Conservation (phyloP, 2,113 vertebrate genomes). For the Periophthalmodon schlosseri region DNA sequence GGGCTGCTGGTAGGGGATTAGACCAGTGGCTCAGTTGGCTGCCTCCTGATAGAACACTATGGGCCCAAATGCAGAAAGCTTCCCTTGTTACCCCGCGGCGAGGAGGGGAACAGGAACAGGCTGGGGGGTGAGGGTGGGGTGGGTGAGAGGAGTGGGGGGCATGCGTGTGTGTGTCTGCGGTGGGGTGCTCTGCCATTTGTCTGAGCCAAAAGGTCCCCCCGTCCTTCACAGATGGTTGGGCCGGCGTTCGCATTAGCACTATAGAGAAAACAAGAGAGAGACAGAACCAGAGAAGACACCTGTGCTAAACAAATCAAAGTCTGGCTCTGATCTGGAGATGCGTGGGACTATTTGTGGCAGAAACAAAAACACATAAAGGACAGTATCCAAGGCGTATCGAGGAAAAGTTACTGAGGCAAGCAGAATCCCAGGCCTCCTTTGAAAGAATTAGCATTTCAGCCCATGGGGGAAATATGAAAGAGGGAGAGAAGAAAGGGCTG, state of each 20-base stretch:
- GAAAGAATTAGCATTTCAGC: constrained; percentile 72
- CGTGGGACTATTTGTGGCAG: constrained; percentile 45
- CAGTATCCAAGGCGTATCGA: constrained; percentile 54
- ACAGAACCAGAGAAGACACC: constrained; percentile 59
- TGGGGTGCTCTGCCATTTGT: constrained; percentile 69
- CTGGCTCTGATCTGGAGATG: constrained; percentile 35
- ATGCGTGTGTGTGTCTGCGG: constrained; percentile 38
- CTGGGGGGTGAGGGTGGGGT: constrained; percentile 27
- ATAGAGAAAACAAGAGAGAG: constrained; percentile 41
- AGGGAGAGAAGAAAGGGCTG: constrained; percentile 36
- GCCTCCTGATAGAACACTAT: constrained; percentile 70
- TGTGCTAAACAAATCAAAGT: constrained; percentile 52
- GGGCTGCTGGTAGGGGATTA: constrained; percentile 69
- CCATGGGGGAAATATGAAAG: constrained; percentile 37
- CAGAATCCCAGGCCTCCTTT: constrained; percentile 66
- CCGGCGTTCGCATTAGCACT: constrained; percentile 67
- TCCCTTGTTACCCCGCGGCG: constrained; percentile 70
- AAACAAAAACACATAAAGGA: constrained; percentile 47
- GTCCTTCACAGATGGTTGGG: constrained; percentile 80
- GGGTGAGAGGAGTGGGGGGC: constrained; percentile 21
- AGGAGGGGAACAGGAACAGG: constrained; percentile 44
- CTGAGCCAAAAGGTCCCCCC: constrained; percentile 75
- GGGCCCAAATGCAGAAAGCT: constrained; percentile 55
- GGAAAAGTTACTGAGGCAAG: constrained; percentile 64
- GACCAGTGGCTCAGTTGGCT: constrained; percentile 70